These are phyloP conservation scores for Frieseomelitta varia DNA, from an alignment of 1,140 invertebrate species.

Conservation along the genomic window DNA sequence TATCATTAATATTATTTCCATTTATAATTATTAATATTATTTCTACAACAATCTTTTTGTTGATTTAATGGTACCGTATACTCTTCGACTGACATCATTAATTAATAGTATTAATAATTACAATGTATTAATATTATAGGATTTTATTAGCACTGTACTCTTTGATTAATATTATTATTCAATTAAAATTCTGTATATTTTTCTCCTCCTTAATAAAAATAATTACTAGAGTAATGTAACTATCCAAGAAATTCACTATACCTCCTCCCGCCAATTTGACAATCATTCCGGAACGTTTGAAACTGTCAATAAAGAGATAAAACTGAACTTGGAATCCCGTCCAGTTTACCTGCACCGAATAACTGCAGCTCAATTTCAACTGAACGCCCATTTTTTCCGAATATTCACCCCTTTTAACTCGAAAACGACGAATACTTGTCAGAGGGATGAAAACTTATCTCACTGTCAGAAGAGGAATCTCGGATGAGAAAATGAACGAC, in stretches of 20 bases:
- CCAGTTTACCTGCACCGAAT: neutral
- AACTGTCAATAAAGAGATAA: neutral
- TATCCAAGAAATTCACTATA: neutral
- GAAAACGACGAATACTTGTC: neutral
- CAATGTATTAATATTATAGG: no score
- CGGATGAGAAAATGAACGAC: neutral
- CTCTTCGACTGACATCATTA: no score
- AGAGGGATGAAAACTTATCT: neutral
- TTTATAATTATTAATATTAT: no score
- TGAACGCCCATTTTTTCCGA: neutral
- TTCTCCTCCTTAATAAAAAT: no score
- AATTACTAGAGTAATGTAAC: no score
- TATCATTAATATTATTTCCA: no score
- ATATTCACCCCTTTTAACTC: neutral
- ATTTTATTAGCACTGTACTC: no score
- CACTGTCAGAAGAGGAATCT: neutral
- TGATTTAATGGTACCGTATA: no score
- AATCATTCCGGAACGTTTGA: neutral
- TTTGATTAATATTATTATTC: no score
- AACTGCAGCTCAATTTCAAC: neutral
- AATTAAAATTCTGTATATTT: no score
- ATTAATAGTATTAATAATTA: no score
- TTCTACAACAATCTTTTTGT: no score
- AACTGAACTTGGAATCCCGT: neutral
- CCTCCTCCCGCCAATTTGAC: neutral